These are phyloP conservation scores for Morphnarchus princeps DNA, from an alignment of 2,113 vertebrate genomes.

Conservation along the genomic window DNA sequence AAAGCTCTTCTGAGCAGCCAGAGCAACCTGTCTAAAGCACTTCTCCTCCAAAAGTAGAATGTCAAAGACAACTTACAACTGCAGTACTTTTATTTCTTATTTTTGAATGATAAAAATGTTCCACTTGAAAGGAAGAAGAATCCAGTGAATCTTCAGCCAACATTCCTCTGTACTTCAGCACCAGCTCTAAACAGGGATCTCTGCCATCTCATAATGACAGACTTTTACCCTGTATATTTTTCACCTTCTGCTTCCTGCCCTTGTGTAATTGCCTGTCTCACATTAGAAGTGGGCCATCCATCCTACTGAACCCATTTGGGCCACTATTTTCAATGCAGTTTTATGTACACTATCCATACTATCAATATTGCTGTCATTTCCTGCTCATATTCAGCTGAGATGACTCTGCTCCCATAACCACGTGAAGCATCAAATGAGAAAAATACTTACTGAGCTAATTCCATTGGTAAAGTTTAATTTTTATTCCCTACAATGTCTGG, in stretches of 20 bases:
- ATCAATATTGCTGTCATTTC: neutral
- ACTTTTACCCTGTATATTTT: neutral
- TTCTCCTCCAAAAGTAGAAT: neutral
- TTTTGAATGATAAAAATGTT: neutral
- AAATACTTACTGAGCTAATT: neutral
- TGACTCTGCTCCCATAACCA: neutral
- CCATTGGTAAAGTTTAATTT: neutral
- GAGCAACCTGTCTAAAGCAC: neutral
- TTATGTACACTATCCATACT: neutral
- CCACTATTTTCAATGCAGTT: neutral
- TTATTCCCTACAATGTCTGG: neutral
- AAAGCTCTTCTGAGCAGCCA: neutral
- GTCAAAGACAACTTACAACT: neutral
- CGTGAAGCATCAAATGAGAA: neutral
- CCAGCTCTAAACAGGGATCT: neutral
- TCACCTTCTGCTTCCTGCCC: neutral
- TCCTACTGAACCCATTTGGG: neutral
- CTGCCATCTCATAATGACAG: neutral
- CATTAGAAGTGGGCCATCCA: neutral
- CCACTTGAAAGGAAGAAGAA: neutral
- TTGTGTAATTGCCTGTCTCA: neutral
- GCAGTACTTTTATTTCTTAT: neutral
- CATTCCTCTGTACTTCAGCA: neutral
- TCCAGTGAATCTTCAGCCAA: neutral
- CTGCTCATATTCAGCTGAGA: neutral